Evolutionary conservation across 2,888 invertebrate genomes (phyloP).

Genomic region (Drosophila anomalata): DNA sequence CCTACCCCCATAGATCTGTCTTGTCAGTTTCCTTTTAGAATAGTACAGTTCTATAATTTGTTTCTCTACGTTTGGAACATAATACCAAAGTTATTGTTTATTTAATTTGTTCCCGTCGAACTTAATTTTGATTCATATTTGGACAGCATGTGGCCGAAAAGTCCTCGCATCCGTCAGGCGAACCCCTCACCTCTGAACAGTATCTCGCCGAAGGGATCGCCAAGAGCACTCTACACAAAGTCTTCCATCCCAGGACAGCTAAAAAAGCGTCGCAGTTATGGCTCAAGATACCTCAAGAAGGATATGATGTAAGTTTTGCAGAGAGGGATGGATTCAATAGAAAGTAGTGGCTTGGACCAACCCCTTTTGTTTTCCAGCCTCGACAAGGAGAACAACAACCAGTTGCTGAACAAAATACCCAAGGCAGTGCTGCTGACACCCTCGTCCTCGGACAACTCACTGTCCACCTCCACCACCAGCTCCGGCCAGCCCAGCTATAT

Average conservation of each 20-base stretch:
- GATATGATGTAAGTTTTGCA: slow-evolving; percentile 29
- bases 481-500: slow-evolving; percentile 2
- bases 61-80: slow-evolving; percentile 2
- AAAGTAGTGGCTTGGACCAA: background rate
- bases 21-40: background rate
- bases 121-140: background rate
- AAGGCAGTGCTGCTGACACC: slow-evolving; percentile 57
- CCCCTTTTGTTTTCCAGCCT: slow-evolving; percentile 24
- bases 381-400: slow-evolving; percentile 29
- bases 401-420: slow-evolving; percentile 42
- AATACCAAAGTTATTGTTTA: slow-evolving; percentile 10
- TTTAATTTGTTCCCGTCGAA: background rate
- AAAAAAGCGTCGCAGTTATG: slow-evolving; percentile 42
- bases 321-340: background rate
- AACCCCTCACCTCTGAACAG: slow-evolving; percentile 2
- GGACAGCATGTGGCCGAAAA: slow-evolving; percentile 43
- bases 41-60: slow-evolving; percentile 6
- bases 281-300: slow-evolving; percentile 40
- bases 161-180: slow-evolving; percentile 52
- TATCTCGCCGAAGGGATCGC: slow-evolving; percentile 34
- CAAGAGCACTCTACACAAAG: slow-evolving; percentile 56
- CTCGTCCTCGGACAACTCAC: slow-evolving; percentile 67
- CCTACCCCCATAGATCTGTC: background rate
- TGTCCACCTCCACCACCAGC: slow-evolving; percentile 45
- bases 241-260: slow-evolving; percentile 12